phyloP scores from a whole-genome alignment of 2,888 invertebrate genomes.

The Antheraea assamensis region DNA sequence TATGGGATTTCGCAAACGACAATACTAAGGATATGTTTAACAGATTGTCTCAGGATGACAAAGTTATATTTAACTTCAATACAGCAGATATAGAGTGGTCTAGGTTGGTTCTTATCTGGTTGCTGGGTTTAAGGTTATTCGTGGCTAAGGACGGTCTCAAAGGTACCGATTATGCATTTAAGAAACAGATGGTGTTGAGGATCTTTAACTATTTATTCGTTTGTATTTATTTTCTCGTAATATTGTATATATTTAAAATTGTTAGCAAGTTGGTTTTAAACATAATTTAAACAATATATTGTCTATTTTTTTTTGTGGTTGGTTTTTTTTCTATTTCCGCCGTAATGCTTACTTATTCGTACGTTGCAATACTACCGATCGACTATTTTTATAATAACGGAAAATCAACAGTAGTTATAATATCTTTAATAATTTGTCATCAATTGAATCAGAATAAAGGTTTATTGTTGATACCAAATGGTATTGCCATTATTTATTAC shows the following conservation, averaged over 20 bases:
- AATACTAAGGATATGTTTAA: constrained; percentile 34
- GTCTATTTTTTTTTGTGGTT: too few species aligned
- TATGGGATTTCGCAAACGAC: constrained; percentile 37
- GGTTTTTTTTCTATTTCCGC: too few species aligned
- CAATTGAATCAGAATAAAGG: too few species aligned
- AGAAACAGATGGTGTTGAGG: constrained; percentile 33
- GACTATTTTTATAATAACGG: too few species aligned
- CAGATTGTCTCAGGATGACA: constrained; percentile 33
- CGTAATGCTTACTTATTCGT: too few species aligned
- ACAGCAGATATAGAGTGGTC: constrained; percentile 32
- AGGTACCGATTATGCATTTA: constrained; percentile 27
- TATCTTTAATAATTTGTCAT: too few species aligned
- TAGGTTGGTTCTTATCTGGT: constrained; percentile 33
- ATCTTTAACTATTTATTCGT: constrained; percentile 26
- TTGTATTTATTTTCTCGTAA: neutral
- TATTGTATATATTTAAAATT: neutral
- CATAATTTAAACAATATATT: neutral
- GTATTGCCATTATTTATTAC: too few species aligned
- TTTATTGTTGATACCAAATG: too few species aligned
- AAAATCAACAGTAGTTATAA: too few species aligned
- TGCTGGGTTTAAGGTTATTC: constrained; percentile 37
- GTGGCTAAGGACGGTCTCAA: constrained; percentile 34
- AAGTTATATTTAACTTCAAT: constrained; percentile 37
- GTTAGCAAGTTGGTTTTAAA: neutral
- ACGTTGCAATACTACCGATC: too few species aligned